Base-by-base conservation (phyloP, 1,140 invertebrate genomes). In the Pseudomyrmex flavicornis region DNA sequence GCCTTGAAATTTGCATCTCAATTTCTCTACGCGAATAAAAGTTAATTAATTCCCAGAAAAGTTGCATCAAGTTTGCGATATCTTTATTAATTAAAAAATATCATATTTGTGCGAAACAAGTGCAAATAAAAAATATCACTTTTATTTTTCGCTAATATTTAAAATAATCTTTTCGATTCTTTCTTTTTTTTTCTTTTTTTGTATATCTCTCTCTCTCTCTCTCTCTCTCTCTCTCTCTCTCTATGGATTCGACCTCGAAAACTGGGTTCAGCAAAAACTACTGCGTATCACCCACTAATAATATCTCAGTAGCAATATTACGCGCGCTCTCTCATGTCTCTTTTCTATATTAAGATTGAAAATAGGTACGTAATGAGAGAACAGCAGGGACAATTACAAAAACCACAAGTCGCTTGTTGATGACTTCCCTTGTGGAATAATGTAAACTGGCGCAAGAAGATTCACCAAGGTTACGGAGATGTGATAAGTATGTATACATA, bases 401-500 rank as follows among this genome's bases (percentile, higher is more conserved):
- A 89, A 88, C 20, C 86, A 89, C 84, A 87, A 35, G 82, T 62
- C 85, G 79, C 88, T 90, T 73, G 76, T 56, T 85, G 84, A 85
- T 88, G 83, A 52, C 5, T 83, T 87, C 50, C 65, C 22, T 59
- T 48, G 66, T 80, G 83, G 9, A 73, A 65, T 52, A 85, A 88
- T 85, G 46, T 84, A 84, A 77, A 84, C 52, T 56, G 85, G 72
- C 68, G 44, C 58, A 83, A 84, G 35, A 35, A 35, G 52, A 84
- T 85, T 73, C 65, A 61, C 79, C 72, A 76, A 59, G 73, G 58
- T 54, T 83, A 63, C 50, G 61, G 13, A 76, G 58, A 26, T 62
- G 54, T 59, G 22, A 22, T 46, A 62, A 48, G 22, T 58, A 8
- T 61, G 20, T 5, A 5, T 54, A n/a, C 48, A 48, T 59, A 17